phyloP scores from a whole-genome alignment of 2,888 invertebrate species.

The Synergus itoensis region DNA sequence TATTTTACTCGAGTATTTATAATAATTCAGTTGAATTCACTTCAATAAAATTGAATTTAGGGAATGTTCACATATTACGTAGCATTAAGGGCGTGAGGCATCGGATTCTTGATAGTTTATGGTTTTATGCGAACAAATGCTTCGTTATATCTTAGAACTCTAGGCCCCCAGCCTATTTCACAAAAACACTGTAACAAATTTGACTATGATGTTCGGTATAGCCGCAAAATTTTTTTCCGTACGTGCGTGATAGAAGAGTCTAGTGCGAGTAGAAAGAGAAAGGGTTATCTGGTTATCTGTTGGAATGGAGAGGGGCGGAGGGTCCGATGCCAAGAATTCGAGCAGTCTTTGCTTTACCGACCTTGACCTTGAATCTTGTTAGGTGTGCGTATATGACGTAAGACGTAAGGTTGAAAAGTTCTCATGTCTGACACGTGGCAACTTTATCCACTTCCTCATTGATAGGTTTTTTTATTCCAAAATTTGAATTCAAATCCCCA shows the following conservation, averaged over 20 bases:
- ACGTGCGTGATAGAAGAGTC: background rate
- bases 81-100: too few species aligned
- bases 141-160: background rate
- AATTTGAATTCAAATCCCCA: background rate
- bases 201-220: background rate
- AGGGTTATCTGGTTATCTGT: slow-evolving; percentile 10
- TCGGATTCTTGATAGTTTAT: background rate
- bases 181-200: too few species aligned
- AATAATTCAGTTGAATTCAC: too few species aligned
- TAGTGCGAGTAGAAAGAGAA: slow-evolving; percentile 1
- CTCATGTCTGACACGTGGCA: slow-evolving; percentile 30
- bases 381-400: slow-evolving; percentile 33
- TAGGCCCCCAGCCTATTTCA: background rate
- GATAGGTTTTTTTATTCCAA: background rate
- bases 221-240: background rate
- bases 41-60: too few species aligned
- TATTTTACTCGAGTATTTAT: too few species aligned
- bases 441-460: background rate
- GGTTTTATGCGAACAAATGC: too few species aligned
- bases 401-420: slow-evolving; percentile 33
- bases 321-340: slow-evolving; percentile 29
- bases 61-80: too few species aligned
- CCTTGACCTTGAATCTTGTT: slow-evolving; percentile 26
- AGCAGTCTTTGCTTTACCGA: slow-evolving; percentile 2
- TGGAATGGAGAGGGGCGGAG: slow-evolving; percentile 9